Percentiles rank a stretch among this genome's conserved stretches.
Conservation (phyloP, 64 coral and sea anemone genomes). For the Cladopsammia gracilis region DNA sequence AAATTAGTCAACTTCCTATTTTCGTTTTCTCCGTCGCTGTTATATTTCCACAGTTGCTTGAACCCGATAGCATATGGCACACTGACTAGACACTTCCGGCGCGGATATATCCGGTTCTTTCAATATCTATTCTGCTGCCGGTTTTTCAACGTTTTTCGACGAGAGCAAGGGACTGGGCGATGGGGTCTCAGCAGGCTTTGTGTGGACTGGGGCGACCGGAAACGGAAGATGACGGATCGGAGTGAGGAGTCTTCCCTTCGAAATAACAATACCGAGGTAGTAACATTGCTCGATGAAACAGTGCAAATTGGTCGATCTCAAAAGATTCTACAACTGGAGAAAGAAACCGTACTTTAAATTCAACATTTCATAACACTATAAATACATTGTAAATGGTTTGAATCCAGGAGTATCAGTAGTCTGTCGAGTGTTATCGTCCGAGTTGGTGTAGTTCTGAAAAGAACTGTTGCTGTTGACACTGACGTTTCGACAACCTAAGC, state of each 20-base stretch:
- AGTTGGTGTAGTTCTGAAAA: too few species aligned
- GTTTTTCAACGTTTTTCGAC: background rate
- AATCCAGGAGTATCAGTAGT: too few species aligned
- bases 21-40: constrained; percentile 16
- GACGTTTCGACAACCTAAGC: too few species aligned
- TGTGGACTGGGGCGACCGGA: background rate
- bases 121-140: constrained; percentile 49
- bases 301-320: background rate
- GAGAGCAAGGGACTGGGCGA: background rate
- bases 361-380: background rate
- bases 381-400: too few species aligned
- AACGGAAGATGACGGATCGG: background rate
- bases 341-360: constrained; percentile 37
- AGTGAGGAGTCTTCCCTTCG: background rate
- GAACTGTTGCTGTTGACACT: too few species aligned
- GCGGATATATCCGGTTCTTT: constrained; percentile 74
- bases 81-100: constrained; percentile 71
- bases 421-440: too few species aligned
- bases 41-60: constrained; percentile 70
- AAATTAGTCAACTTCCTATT: constrained; percentile 17
- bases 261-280: constrained; percentile 34
- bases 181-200: background rate
- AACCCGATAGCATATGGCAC: constrained; percentile 86
- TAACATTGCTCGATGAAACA: background rate
- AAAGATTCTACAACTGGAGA: background rate